Base-by-base conservation (phyloP, 1,140 invertebrate species). In the Hylyphantes graminicola region DNA sequence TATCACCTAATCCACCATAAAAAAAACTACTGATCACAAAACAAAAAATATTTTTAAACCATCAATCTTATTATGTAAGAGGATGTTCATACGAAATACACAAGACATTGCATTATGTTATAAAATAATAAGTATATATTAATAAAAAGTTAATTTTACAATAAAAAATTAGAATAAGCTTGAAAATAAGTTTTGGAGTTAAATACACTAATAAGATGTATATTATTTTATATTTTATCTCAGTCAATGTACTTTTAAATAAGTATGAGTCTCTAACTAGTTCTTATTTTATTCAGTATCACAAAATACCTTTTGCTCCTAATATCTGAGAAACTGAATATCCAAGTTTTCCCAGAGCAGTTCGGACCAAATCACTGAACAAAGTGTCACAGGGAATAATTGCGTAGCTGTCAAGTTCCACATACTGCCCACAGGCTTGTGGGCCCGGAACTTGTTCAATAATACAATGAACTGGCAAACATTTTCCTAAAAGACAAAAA, bases 331-430 rank as follows among this genome's bases (percentile, higher is more conserved):
- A 93, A 68, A 93, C 91, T 4, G 94, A 93, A 89, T 96, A 96
- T 12, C 95, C 95, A 0, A 96, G 91, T 87, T 94, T 92, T 87
- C 94, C 91, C 79, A 96, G 92, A 6, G 94, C 95, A 3, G 94
- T 93, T 48, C 93, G 92, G 0, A 96, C 94, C 61, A 96, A 90
- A 87, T 95, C 96, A 85, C 94, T 93, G 90, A 97, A 96, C 57
- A 94, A 93, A 73, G 96, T 97, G 64, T 93, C 92, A 19, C 94
- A 93, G 11, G 96, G 96, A 87, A 98, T 94, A 89, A 98, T 97
- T 88, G 97, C 96, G 89, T 96, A 98, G 87, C 95, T 96, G 90
- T 98, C 96, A 15, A 94, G 94, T 89, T 97, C 96, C 55, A 97
- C 93, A 51, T 85, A 87, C 8, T 85, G 74, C 57, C 85, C 84